Evolutionary conservation across 2,113 vertebrate genomes (phyloP).

Genomic region (Cololabis saira): DNA sequence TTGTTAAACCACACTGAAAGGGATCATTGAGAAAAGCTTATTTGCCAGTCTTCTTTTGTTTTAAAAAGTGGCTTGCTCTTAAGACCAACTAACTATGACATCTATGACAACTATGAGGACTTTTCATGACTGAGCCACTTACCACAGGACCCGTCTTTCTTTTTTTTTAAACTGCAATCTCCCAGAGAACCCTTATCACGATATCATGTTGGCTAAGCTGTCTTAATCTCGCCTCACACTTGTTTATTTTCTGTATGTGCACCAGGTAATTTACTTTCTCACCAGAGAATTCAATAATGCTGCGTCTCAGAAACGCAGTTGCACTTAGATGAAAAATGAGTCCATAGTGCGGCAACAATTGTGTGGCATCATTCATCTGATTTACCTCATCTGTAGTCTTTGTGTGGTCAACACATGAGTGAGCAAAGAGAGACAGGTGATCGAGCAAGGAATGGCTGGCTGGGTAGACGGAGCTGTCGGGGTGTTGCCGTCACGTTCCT

Average conservation of each 20-base stretch:
- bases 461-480: slow-evolving; percentile 11
- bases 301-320: slow-evolving; percentile 33
- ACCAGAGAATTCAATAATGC: slow-evolving; percentile 36
- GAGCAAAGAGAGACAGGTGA: slow-evolving; percentile 43
- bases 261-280: slow-evolving; percentile 21
- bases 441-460: slow-evolving; percentile 29
- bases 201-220: too few species aligned
- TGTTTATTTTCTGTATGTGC: slow-evolving; percentile 21
- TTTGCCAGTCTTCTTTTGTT: too few species aligned
- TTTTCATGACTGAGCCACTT: too few species aligned
- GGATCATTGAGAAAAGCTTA: too few species aligned
- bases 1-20: too few species aligned
- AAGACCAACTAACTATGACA: too few species aligned
- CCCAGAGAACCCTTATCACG: slow-evolving; percentile 1
- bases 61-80: too few species aligned
- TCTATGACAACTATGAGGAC: too few species aligned
- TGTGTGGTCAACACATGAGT: slow-evolving; percentile 64
- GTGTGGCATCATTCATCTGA: slow-evolving; percentile 59
- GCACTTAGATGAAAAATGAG: slow-evolving; percentile 16
- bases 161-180: too few species aligned
- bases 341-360: slow-evolving; percentile 35
- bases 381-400: slow-evolving; percentile 66
- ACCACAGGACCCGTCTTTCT: too few species aligned
- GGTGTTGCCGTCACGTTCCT: slow-evolving; percentile 72
- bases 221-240: too few species aligned